Conservation (phyloP, 2,888 invertebrate genomes). For the Stenolophus ochropezus region DNA sequence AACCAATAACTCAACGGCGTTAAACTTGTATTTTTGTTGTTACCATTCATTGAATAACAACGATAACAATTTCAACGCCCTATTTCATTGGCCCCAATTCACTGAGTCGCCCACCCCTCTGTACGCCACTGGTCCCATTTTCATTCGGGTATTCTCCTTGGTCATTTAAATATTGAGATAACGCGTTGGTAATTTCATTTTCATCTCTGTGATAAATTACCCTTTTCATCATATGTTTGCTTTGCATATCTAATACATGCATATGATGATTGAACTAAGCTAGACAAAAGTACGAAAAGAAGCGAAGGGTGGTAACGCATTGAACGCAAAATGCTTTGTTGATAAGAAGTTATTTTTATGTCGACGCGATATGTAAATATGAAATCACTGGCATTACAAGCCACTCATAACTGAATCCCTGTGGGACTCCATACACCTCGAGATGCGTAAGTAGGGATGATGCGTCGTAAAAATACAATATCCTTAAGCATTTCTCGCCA, state of each 20-base stretch:
- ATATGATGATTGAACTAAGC: neutral
- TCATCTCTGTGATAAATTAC: constrained; percentile 66
- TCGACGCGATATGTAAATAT: constrained; percentile 48
- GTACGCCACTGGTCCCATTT: too few species aligned
- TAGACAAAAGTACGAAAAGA: neutral
- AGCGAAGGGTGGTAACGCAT: neutral
- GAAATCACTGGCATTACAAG: constrained; percentile 42
- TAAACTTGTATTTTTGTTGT: too few species aligned
- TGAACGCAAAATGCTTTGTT: neutral
- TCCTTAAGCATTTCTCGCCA: constrained; percentile 59
- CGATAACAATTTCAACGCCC: too few species aligned
- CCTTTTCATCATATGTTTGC: constrained; percentile 64
- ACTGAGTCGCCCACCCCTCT: too few species aligned
- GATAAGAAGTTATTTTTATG: constrained; percentile 51
- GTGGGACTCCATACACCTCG: constrained; percentile 44
- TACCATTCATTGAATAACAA: too few species aligned
- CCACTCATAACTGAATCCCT: constrained; percentile 55
- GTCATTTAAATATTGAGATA: constrained; percentile 65
- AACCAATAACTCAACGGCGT: too few species aligned
- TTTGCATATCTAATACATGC: constrained; percentile 63
- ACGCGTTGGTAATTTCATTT: constrained; percentile 66
- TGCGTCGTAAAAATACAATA: constrained; percentile 71
- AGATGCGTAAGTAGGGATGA: constrained; percentile 61
- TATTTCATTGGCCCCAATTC: too few species aligned
- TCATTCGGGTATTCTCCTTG: constrained; percentile 59